A percentile compares a stretch with the other conserved stretches of the same genome.
phyloP scores from a whole-genome alignment of 2,113 vertebrate genomes.

The Tragulus kanchil region DNA sequence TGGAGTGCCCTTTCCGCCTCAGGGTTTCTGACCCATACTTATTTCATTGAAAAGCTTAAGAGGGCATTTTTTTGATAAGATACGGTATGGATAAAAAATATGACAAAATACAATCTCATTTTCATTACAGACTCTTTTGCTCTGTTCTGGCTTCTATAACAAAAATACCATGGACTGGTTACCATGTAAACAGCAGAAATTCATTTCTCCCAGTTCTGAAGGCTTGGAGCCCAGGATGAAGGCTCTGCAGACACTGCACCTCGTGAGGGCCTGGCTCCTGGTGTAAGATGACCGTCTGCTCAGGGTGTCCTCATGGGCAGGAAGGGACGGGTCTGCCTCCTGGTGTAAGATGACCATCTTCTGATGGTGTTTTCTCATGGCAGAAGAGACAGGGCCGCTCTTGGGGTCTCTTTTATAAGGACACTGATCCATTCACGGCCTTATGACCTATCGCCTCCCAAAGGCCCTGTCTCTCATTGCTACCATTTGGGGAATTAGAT shows the following conservation, averaged over 20 bases:
- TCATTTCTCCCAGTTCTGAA: neutral
- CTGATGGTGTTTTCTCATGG: no score
- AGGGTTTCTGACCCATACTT: no score
- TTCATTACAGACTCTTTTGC: neutral
- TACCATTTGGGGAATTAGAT: neutral
- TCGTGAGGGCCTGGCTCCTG: rapidly evolving
- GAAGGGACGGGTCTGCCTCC: no score
- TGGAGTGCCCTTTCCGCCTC: no score
- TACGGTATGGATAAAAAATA: neutral
- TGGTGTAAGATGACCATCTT: no score
- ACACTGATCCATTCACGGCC: neutral
- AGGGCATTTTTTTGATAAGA: neutral
- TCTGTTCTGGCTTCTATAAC: neutral
- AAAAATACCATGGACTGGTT: neutral
- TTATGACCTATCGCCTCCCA: neutral
- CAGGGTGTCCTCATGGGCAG: neutral
- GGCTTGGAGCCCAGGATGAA: neutral
- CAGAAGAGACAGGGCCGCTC: neutral
- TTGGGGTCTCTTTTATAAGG: neutral
- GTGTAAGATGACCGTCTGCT: neutral
- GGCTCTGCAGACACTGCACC: neutral
- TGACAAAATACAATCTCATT: neutral
- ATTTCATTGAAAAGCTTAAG: no score
- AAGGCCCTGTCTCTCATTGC: neutral
- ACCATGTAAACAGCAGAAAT: neutral